A percentile compares a stretch with the other conserved stretches of the same genome.
Conservation (phyloP, 2,113 vertebrate species). For the Neolamprologus ventralis region DNA sequence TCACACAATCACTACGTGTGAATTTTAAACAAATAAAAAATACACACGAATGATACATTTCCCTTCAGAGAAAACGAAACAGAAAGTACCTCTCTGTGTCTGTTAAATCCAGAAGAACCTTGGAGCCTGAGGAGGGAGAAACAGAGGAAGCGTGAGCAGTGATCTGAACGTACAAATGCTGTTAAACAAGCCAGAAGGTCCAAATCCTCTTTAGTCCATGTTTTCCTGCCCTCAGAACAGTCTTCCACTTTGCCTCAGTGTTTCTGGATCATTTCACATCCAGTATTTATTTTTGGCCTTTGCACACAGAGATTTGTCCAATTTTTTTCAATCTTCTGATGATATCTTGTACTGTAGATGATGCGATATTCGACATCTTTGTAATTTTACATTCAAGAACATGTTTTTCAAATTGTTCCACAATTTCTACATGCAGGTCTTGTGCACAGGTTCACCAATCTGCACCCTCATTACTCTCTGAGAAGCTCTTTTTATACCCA, state of each 20-base stretch:
- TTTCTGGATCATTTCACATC: background rate
- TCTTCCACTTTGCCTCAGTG: background rate
- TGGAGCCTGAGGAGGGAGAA: slow-evolving; percentile 73
- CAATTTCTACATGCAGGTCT: background rate
- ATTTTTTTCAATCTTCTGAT: background rate
- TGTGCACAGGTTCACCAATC: background rate
- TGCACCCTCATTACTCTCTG: background rate
- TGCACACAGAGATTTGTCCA: background rate
- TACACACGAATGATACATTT: background rate
- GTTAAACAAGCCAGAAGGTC: background rate
- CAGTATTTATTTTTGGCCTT: background rate
- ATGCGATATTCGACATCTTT: background rate
- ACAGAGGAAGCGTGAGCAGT: background rate
- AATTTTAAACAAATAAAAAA: background rate
- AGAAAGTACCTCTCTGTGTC: slow-evolving; percentile 84
- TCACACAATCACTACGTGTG: background rate
- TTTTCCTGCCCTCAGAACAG: background rate
- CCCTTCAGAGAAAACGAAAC: background rate
- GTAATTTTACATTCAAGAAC: background rate
- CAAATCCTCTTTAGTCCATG: background rate
- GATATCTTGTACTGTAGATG: background rate
- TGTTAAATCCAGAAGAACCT: slow-evolving; percentile 85
- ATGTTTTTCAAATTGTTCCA: background rate
- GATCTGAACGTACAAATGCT: background rate
- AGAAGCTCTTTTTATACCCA: background rate